Evolutionary conservation across 2,797 vertebrate species (phyloP).

Genomic region (Meda fulgida): DNA sequence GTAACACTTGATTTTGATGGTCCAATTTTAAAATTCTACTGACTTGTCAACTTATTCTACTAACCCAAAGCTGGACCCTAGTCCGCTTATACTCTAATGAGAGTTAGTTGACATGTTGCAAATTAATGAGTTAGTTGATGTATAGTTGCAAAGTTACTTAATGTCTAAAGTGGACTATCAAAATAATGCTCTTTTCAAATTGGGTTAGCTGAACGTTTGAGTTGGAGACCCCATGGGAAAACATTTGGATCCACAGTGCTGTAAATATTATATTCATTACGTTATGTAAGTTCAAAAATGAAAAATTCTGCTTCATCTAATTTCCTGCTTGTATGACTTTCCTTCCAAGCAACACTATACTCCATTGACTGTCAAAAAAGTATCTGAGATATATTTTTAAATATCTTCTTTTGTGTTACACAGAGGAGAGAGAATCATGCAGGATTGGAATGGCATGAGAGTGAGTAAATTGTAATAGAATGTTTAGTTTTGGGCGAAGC

Average conservation of each 20-base stretch:
- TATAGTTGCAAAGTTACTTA: background rate
- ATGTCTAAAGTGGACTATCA: background rate
- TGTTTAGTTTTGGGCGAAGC: background rate
- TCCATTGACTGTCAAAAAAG: background rate
- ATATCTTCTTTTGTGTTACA: background rate
- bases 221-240: background rate
- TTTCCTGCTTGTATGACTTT: background rate
- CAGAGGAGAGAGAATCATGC: background rate
- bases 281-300: background rate
- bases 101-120: background rate
- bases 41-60: background rate
- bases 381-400: background rate
- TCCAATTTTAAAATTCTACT: background rate
- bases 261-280: background rate
- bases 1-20: background rate
- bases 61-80: background rate
- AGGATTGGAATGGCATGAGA: background rate
- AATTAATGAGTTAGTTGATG: background rate
- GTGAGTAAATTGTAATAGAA: no score
- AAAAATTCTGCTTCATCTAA: background rate
- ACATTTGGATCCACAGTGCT: background rate
- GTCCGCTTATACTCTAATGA: background rate
- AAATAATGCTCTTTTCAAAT: background rate
- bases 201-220: background rate
- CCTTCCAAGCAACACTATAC: background rate